phyloP scores from a whole-genome alignment of 2,113 vertebrate genomes.

The Boulengeromyrus knoepffleri region DNA sequence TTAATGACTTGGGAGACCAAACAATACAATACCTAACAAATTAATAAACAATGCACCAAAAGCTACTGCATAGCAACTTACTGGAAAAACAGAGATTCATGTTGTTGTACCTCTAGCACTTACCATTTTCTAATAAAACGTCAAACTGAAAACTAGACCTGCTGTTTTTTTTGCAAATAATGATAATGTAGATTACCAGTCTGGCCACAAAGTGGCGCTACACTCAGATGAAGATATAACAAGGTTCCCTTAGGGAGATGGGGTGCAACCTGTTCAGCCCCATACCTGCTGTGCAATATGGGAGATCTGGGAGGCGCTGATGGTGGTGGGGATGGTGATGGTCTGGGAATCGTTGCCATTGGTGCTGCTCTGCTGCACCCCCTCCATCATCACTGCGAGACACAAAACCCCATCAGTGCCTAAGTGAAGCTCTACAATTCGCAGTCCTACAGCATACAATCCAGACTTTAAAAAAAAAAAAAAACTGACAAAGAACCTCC shows the following conservation, averaged over 20 bases:
- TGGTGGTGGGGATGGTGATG: slow-evolving; percentile 51
- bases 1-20: background rate
- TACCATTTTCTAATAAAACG: background rate
- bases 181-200: background rate
- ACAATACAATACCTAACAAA: background rate
- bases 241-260: background rate
- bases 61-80: background rate
- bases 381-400: slow-evolving; percentile 59
- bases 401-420: slow-evolving; percentile 16
- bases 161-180: background rate
- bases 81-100: background rate
- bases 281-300: slow-evolving; percentile 61
- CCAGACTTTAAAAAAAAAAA: background rate
- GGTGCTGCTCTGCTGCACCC: slow-evolving; percentile 54
- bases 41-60: background rate
- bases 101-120: background rate
- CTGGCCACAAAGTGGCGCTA: background rate
- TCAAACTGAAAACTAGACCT: background rate
- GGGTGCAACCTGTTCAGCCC: background rate
- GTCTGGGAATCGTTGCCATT: slow-evolving; percentile 58
- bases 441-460: background rate
- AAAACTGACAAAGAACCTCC: background rate
- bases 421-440: background rate
- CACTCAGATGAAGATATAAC: background rate
- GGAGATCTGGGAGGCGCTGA: slow-evolving; percentile 56